Conservation (phyloP, 2,888 invertebrate genomes). For the Reticulitermes lucifugus region DNA sequence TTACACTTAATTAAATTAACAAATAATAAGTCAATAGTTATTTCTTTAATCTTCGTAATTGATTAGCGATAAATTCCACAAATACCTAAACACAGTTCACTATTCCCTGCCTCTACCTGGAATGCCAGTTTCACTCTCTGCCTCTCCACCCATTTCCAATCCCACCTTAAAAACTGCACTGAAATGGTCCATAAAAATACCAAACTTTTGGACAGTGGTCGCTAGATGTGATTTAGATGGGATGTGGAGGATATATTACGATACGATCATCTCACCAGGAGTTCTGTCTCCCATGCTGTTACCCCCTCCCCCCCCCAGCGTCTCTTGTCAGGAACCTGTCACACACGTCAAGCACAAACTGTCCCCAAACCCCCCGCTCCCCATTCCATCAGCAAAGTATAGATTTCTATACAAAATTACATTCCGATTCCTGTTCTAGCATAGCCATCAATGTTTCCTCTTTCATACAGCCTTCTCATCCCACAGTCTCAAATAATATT, state of each 20-base stretch:
- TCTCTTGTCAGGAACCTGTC: neutral
- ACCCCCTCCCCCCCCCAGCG: neutral
- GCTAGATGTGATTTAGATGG: constrained; percentile 32
- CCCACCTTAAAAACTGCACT: neutral
- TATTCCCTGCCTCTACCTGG: neutral
- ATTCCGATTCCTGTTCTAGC: neutral
- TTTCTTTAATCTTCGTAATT: no score
- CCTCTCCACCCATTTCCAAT: constrained; percentile 2
- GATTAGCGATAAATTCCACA: neutral
- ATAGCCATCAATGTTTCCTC: neutral
- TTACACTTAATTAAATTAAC: no score
- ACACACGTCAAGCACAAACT: neutral
- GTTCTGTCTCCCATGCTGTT: neutral
- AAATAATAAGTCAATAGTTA: no score
- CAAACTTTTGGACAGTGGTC: constrained; percentile 11
- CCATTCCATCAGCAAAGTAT: neutral
- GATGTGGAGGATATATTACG: constrained; percentile 33
- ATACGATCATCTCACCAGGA: constrained; percentile 26
- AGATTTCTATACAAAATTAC: constrained; percentile 6
- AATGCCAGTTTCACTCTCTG: neutral
- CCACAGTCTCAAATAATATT: neutral
- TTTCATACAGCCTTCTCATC: neutral
- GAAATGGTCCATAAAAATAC: constrained; percentile 39
- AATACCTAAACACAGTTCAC: neutral
- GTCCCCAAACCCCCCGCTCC: neutral